Conservation (phyloP, 2,888 invertebrate genomes). For the Heteromurus nitidus region DNA sequence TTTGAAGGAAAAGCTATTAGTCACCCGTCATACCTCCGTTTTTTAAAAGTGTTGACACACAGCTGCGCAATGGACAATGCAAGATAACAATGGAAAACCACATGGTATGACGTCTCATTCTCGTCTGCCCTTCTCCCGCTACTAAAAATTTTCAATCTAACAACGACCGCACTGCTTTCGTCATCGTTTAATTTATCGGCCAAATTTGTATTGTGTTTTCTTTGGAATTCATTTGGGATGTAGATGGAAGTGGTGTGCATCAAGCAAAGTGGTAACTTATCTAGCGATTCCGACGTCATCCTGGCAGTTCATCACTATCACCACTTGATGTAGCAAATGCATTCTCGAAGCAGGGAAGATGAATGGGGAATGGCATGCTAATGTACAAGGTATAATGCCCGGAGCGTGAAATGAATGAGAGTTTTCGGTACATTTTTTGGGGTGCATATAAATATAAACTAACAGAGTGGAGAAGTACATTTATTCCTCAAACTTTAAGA, state of each 20-base stretch:
- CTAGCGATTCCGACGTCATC: slow-evolving; percentile 47
- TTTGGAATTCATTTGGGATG: slow-evolving; percentile 30
- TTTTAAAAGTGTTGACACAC: too few relatives aligned
- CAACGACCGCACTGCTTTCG: too few relatives aligned
- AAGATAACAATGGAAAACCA: slow-evolving; percentile 33
- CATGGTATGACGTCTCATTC: slow-evolving; percentile 53
- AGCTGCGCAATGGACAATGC: too few relatives aligned
- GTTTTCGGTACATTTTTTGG: slow-evolving; percentile 4
- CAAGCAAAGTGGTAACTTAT: slow-evolving; percentile 33
- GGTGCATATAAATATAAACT: too few relatives aligned
- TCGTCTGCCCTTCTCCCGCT: slow-evolving; percentile 32
- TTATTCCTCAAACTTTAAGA: neutral
- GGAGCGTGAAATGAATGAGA: slow-evolving; percentile 14
- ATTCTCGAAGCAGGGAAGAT: neutral
- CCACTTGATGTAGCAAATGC: neutral
- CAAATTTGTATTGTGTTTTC: slow-evolving; percentile 35
- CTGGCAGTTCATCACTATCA: slow-evolving; percentile 43
- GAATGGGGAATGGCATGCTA: neutral
- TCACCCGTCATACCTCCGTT: too few relatives aligned
- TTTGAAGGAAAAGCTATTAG: too few relatives aligned
- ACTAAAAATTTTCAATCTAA: too few relatives aligned
- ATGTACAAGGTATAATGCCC: slow-evolving; percentile 38
- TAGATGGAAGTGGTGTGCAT: slow-evolving; percentile 46
- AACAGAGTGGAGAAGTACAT: too few relatives aligned
- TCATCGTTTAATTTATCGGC: too few relatives aligned